Percentiles rank a stretch among this genome's conserved stretches.
Conservation (phyloP, 2,888 invertebrate genomes). For the Phaonia tiefii region DNA sequence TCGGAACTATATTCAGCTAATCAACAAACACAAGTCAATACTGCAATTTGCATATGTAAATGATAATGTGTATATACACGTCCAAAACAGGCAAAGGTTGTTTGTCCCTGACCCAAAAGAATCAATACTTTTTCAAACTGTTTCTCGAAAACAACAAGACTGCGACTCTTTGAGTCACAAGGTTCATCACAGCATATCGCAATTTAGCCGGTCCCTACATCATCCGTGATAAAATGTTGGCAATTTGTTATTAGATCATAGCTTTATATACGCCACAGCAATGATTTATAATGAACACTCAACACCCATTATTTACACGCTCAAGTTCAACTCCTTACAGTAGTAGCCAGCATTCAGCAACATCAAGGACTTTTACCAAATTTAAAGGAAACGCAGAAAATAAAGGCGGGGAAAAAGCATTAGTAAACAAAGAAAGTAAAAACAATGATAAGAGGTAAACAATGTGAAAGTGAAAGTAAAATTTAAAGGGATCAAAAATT, state of each 20-base stretch:
- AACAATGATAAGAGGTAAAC: conserved; percentile 28
- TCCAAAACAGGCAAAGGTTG: not conserved
- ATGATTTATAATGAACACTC: conserved; percentile 53
- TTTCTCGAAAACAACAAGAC: conserved; percentile 8
- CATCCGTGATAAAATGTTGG: conserved; percentile 56
- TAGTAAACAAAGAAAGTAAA: conserved; percentile 3
- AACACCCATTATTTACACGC: conserved; percentile 49
- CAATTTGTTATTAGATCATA: conserved; percentile 56
- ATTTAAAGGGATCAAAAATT: not conserved
- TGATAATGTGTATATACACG: too few species aligned
- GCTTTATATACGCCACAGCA: conserved; percentile 28
- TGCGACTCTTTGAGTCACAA: too few species aligned
- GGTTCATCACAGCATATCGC: too few species aligned
- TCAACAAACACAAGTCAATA: too few species aligned
- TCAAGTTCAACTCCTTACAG: conserved; percentile 4
- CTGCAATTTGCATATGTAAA: too few species aligned
- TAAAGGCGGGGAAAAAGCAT: not conserved
- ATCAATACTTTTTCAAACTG: not conserved
- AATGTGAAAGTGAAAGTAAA: not conserved
- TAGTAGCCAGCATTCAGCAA: not conserved
- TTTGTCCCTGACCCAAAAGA: not conserved
- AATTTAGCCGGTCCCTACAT: conserved; percentile 45
- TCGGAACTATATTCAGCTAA: too few species aligned
- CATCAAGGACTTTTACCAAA: not conserved
- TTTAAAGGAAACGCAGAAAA: not conserved